These are phyloP conservation scores for Drosophila pegasa DNA, from an alignment of 2,888 invertebrate species.

Conservation along the genomic window DNA sequence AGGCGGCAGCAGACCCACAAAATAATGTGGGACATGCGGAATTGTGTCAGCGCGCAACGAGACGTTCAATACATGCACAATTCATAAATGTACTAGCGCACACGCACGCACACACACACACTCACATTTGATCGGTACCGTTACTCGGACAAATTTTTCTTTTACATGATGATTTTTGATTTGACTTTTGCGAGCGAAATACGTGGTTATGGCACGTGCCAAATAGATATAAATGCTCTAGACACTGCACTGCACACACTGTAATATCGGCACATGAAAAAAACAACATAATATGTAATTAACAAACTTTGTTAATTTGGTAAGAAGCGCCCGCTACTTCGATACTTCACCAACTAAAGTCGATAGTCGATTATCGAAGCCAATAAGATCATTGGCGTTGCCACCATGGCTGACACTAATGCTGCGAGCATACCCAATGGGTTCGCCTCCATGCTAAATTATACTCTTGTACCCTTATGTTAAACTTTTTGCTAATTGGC, in stretches of 20 bases:
- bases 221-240: background rate
- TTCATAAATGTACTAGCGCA: conserved; percentile 7
- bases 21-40: conserved; percentile 58
- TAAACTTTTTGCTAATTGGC: conserved; percentile 8
- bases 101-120: background rate
- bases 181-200: background rate
- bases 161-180: background rate
- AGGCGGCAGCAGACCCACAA: conserved; percentile 25
- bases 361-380: background rate
- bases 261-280: background rate
- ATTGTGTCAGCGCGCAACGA: conserved; percentile 54
- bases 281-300: background rate
- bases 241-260: background rate
- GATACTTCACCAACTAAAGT: background rate
- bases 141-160: conserved; percentile 8
- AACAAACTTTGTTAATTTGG: background rate
- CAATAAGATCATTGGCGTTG: conserved; percentile 11
- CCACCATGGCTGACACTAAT: background rate
- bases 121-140: conserved; percentile 18
- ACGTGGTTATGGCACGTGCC: conserved; percentile 3
- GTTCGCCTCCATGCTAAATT: background rate
- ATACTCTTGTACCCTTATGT: background rate
- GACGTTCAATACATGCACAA: conserved; percentile 38
- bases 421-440: background rate
- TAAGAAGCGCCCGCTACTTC: background rate